Conservation (phyloP, 2,888 invertebrate genomes). For the Epirrhoe tristata region DNA sequence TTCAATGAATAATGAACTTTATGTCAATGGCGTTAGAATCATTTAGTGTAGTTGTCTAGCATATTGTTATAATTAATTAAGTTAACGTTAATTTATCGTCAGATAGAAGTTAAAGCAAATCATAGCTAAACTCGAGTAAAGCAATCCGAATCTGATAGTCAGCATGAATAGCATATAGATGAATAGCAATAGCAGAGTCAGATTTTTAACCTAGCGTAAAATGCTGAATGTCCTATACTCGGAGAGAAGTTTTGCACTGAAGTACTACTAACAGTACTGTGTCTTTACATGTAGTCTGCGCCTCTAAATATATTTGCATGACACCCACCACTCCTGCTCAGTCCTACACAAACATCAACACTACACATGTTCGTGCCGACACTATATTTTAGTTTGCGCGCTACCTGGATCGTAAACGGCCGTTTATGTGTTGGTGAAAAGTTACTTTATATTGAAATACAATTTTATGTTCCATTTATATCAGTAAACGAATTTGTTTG, state of each 20-base stretch:
- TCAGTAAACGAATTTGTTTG: conserved; percentile 34
- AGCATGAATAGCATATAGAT: neutral
- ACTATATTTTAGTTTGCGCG: conserved; percentile 21
- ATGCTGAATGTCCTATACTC: neutral
- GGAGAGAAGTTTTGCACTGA: conserved; percentile 10
- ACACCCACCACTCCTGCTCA: conserved; percentile 63
- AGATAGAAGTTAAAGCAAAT: no score
- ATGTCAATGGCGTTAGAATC: neutral
- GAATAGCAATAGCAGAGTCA: neutral
- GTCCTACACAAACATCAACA: conserved; percentile 54
- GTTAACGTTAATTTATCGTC: no score
- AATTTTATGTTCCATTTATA: conserved; percentile 11
- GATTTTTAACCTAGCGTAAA: neutral
- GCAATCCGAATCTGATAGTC: neutral
- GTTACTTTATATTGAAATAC: neutral
- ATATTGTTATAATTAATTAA: no score
- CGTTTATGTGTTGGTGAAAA: conserved; percentile 3
- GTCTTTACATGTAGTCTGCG: conserved; percentile 45
- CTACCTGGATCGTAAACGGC: conserved; percentile 11
- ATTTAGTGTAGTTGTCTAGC: neutral
- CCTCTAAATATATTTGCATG: conserved; percentile 71
- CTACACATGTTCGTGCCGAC: conserved; percentile 56
- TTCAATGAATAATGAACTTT: conserved; percentile 1
- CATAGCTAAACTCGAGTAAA: neutral
- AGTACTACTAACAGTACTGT: conserved; percentile 13